Conservation (phyloP, 2,797 vertebrate species). For the Sarcophilus harrisii region DNA sequence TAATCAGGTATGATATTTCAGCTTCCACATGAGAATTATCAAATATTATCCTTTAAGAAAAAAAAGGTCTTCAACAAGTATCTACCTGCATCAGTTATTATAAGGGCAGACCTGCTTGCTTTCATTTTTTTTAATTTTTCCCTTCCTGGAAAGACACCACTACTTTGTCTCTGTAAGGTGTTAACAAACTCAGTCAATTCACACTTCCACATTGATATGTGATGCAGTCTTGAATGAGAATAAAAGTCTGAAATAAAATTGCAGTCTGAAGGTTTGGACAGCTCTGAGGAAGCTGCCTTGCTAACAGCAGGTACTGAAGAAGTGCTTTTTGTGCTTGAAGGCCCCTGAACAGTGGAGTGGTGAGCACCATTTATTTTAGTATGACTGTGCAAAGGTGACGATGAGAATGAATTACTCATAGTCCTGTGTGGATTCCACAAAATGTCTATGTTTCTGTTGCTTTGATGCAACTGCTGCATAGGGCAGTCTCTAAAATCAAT, state of each 20-base stretch:
- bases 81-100: conserved; percentile 87
- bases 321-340: conserved; percentile 91
- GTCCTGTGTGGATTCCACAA: conserved; percentile 84
- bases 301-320: conserved; percentile 80
- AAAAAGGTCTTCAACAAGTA: conserved; percentile 82
- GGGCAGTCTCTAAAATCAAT: conserved; percentile 84
- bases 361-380: conserved; percentile 89
- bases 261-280: conserved; percentile 85
- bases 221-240: conserved; percentile 95
- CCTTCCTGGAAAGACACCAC: conserved; percentile 91
- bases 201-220: conserved; percentile 96
- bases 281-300: conserved; percentile 82
- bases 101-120: conserved; percentile 86
- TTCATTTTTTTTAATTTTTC: conserved; percentile 93
- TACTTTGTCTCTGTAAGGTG: conserved; percentile 91
- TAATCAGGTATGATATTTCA: conserved; percentile 43
- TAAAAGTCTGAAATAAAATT: conserved; percentile 96
- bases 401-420: conserved; percentile 81
- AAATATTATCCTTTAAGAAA: conserved; percentile 75
- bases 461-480: conserved; percentile 80
- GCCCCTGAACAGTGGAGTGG: conserved; percentile 85
- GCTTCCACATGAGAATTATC: conserved; percentile 51
- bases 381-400: conserved; percentile 87
- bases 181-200: conserved; percentile 97
- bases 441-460: conserved; percentile 80